Conservation (phyloP, 2,113 vertebrate species). For the Sceloporus tristichus region DNA sequence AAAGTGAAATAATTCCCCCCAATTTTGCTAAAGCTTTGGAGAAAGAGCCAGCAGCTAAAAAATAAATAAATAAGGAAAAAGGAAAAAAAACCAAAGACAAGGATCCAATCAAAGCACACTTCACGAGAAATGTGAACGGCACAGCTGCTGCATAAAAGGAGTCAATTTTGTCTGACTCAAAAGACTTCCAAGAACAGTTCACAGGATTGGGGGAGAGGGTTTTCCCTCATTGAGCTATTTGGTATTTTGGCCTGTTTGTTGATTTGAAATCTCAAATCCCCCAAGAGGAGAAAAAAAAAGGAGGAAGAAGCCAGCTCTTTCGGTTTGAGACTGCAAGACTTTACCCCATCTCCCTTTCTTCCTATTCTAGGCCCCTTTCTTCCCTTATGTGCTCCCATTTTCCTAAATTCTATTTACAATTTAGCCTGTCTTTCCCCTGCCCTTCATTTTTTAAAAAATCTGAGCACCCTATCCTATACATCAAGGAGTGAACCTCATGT, state of each 20-base stretch:
- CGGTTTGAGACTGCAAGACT: slow-evolving; percentile 77
- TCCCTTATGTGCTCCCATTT: neutral
- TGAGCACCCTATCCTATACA: accelerated
- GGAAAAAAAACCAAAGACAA: slow-evolving; percentile 49
- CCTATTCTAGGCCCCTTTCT: slow-evolving; percentile 24
- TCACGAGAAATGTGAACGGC: slow-evolving; percentile 80
- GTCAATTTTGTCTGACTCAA: slow-evolving; percentile 81
- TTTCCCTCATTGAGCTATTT: slow-evolving; percentile 43
- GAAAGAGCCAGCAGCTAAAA: slow-evolving; percentile 87
- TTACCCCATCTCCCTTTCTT: slow-evolving; percentile 65
- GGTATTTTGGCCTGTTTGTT: slow-evolving; percentile 42
- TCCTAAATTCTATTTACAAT: neutral
- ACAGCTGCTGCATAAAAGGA: slow-evolving; percentile 77
- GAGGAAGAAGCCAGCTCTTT: slow-evolving; percentile 87
- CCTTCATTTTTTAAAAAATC: neutral
- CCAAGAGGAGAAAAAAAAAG: slow-evolving; percentile 48
- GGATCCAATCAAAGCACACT: slow-evolving; percentile 78
- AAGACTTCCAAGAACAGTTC: slow-evolving; percentile 61
- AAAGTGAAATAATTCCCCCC: slow-evolving; percentile 78
- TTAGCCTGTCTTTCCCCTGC: neutral
- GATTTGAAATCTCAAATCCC: slow-evolving; percentile 64
- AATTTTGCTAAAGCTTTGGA: slow-evolving; percentile 87
- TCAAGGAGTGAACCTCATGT: slow-evolving; percentile 22
- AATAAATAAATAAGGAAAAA: slow-evolving; percentile 39
- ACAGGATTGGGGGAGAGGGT: slow-evolving; percentile 26